Evolutionary conservation across 53 echinoderm and acorn worm species (phyloP).

Genomic region (Actinopyga echinites): DNA sequence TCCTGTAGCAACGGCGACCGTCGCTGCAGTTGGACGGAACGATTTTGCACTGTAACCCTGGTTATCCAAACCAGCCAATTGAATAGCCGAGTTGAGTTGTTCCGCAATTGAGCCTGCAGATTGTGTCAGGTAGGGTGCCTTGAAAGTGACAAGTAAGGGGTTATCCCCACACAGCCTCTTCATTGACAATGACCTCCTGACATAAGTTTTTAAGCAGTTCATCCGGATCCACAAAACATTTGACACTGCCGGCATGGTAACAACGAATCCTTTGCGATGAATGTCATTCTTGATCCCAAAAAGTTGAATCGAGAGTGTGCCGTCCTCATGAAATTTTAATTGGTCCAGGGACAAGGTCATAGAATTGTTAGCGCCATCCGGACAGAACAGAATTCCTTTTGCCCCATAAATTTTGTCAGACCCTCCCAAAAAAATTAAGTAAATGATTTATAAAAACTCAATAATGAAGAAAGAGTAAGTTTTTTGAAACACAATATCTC

Average conservation of each 20-base stretch:
- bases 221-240: slow-evolving; percentile 7
- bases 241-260: slow-evolving; percentile 39
- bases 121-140: not conserved
- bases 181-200: not conserved
- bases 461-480: no score
- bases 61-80: slow-evolving; percentile 1
- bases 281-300: slow-evolving; percentile 55
- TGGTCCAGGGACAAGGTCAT: not conserved
- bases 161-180: not conserved
- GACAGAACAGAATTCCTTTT: not conserved
- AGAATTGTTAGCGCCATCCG: not conserved
- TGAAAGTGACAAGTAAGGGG: not conserved
- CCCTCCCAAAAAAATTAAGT: no score
- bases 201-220: slow-evolving; percentile 5
- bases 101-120: not conserved
- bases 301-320: slow-evolving; percentile 35
- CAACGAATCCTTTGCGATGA: slow-evolving; percentile 42
- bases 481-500: no score
- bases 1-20: slow-evolving; percentile 1
- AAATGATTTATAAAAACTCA: no score
- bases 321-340: slow-evolving; percentile 18
- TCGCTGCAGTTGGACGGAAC: slow-evolving; percentile 27
- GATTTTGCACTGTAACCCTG: slow-evolving; percentile 2
- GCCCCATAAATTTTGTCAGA: no score
- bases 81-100: not conserved